Percentiles rank a stretch among this genome's conserved stretches.
phyloP scores from a whole-genome alignment of 2,888 invertebrate species.

The Anthophora plumipes region DNA sequence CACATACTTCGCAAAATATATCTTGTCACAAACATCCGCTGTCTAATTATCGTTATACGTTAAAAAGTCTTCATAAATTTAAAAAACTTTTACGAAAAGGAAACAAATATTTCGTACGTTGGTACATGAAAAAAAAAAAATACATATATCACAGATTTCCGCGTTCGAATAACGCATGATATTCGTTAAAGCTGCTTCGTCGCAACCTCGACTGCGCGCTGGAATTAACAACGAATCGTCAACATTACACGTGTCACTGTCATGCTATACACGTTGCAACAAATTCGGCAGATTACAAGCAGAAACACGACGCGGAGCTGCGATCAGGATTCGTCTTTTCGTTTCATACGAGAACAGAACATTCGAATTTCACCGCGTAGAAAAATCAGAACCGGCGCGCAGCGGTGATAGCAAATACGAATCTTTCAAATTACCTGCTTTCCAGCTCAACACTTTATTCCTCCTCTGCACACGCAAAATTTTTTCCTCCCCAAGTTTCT shows the following conservation, averaged over 20 bases:
- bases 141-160: not conserved
- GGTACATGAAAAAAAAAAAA: too few species aligned
- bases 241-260: not conserved
- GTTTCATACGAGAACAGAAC: not conserved
- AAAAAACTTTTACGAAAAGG: too few species aligned
- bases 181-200: not conserved
- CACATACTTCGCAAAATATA: too few species aligned
- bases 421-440: slow-evolving; percentile 4
- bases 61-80: too few species aligned
- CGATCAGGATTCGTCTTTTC: not conserved
- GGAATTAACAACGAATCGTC: slow-evolving; percentile 8
- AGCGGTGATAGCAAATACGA: not conserved
- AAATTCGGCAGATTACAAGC: slow-evolving; percentile 14
- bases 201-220: too few species aligned
- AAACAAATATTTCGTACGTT: too few species aligned
- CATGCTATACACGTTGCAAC: not conserved
- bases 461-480: not conserved
- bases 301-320: slow-evolving; percentile 6
- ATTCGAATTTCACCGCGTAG: not conserved
- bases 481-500: too few species aligned
- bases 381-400: not conserved
- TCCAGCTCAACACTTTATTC: not conserved
- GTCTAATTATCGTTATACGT: too few species aligned
- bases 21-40: too few species aligned
- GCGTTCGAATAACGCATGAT: not conserved